These are phyloP conservation scores for Callaeas wilsoni DNA, from an alignment of 2,113 vertebrate species.

Conservation along the genomic window DNA sequence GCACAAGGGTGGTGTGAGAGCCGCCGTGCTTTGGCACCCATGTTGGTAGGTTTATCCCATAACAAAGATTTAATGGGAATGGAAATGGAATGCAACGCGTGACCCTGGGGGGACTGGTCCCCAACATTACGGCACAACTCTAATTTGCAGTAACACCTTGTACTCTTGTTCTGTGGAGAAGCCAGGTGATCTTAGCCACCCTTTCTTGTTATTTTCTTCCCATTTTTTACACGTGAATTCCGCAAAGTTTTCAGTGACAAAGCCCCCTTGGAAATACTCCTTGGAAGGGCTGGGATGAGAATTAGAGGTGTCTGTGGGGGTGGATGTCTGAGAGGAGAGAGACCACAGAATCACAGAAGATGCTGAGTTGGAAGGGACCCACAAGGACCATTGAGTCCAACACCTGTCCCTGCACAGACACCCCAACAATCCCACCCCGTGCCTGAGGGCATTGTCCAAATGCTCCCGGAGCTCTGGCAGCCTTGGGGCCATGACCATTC, in stretches of 20 bases:
- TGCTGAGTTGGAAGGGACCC: background rate
- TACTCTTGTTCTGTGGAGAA: background rate
- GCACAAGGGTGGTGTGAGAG: background rate
- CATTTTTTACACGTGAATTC: background rate
- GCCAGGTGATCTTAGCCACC: background rate
- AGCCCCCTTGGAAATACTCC: background rate
- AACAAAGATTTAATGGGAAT: background rate
- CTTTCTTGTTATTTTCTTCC: background rate
- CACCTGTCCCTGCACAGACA: fast-evolving
- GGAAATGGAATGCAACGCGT: background rate
- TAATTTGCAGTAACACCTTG: background rate
- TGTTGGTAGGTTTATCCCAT: background rate
- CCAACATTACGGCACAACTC: fast-evolving
- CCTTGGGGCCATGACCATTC: background rate
- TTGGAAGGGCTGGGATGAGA: background rate
- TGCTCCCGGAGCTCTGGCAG: background rate
- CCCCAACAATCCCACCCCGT: background rate
- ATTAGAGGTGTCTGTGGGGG: background rate
- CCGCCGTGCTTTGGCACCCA: background rate
- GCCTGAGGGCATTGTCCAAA: background rate
- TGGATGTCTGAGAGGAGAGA: background rate
- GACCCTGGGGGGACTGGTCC: background rate
- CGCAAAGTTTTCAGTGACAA: background rate
- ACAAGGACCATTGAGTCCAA: fast-evolving
- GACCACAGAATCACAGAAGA: background rate